A percentile compares a stretch with the other conserved stretches of the same genome.
Conservation (phyloP, 1,140 invertebrate genomes). For the Musca vetustissima region DNA sequence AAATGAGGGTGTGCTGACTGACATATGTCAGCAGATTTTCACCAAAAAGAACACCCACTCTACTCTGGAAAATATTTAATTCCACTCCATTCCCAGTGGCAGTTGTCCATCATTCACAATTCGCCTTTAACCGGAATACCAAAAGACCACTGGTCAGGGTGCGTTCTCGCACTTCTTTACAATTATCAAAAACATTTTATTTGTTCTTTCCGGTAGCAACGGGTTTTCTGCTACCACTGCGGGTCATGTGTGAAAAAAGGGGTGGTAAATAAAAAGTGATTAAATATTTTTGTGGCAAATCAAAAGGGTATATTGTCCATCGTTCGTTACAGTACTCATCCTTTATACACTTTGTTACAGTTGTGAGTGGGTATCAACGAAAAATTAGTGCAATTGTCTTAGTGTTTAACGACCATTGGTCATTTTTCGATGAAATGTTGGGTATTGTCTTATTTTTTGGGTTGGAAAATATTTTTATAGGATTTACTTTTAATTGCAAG, state of each 20-base stretch:
- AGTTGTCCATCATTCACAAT: too few species aligned
- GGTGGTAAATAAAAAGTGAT: constrained; percentile 5
- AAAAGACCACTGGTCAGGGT: constrained; percentile 15
- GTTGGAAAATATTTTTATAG: too few species aligned
- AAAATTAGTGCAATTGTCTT: constrained; percentile 16
- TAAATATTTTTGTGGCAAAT: constrained; percentile 1
- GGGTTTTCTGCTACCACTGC: too few species aligned
- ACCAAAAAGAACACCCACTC: background rate
- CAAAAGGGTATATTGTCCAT: constrained; percentile 19
- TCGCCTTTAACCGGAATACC: too few species aligned
- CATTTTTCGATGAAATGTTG: background rate
- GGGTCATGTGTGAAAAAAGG: too few species aligned
- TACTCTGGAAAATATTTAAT: background rate
- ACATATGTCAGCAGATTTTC: constrained; percentile 11
- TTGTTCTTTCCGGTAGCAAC: too few species aligned
- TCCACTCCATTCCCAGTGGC: too few species aligned
- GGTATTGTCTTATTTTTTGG: too few species aligned
- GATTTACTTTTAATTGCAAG: too few species aligned
- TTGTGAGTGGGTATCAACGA: background rate
- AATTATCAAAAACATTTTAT: too few species aligned
- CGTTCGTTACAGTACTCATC: background rate
- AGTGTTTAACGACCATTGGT: background rate
- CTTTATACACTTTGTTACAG: background rate
- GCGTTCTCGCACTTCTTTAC: background rate
- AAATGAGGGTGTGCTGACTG: constrained; percentile 22